Evolutionary conservation across 2,113 vertebrate genomes (phyloP), one percentile per base, ranked within the genome.

Genomic region (Microtus ochrogaster): DNA sequence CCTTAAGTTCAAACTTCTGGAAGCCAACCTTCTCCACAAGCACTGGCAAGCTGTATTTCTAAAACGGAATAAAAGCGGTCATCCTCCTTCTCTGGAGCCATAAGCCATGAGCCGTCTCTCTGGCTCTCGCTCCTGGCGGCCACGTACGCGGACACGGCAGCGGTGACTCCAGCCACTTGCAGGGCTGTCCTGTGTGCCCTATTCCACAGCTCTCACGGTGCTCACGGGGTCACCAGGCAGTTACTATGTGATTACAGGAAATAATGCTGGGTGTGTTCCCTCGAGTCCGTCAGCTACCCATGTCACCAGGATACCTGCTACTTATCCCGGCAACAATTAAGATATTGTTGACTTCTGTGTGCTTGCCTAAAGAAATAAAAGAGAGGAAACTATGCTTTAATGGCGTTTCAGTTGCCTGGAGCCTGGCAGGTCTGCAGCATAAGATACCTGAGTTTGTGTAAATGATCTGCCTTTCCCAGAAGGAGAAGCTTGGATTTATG

Each of bases 401-500:
- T 76, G 72, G 90, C 73, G 8, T 96, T 98, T 98, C 90, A 26
- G 97, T 98, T 98, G 97, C 93, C 96, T 81, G 76, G 91, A 98
- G 96, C 74, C 83, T 47, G 65, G 85, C 78, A 96, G 74, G 93
- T 96, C 95, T 97, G 96, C 95, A 97, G 96, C 92, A 97, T 98
- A 95, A 98, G 97, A 98, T 98, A 98, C 97, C 98, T 98, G 98
- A 94, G 96, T 96, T 97, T 97, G 97, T 97, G 96, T 97, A 98
- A 98, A 98, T 98, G 97, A 98, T 96, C 97, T 98, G 95, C 97
- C 97, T 98, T 97, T 96, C 97, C 98, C 98, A 98, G 98, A 98
- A 98, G 98, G 98, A 98, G 97, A 98, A 96, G 97, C 97, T 98
- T 95, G 96, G 96, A 98, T 98, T 96, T 96, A 96, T 98, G 98